Evolutionary conservation across 2,797 vertebrate genomes (phyloP), one percentile per base, ranked within the genome.

Genomic region (Coracias cyanogaster): DNA sequence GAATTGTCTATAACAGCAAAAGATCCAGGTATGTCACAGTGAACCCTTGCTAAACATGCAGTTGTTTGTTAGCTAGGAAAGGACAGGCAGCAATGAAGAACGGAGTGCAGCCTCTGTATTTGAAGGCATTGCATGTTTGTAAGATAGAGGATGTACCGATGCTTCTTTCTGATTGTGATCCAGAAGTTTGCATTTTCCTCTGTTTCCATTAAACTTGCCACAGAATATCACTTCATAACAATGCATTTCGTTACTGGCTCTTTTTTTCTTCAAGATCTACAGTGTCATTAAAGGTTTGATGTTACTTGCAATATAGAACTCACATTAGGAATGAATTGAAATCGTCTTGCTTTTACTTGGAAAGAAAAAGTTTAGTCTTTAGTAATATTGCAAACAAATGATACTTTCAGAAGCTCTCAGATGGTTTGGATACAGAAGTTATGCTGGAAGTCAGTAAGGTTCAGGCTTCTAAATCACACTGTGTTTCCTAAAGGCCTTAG

Each of bases 1-100:
- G 26, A 92, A 94, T 41, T 83, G 67, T 80, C 70, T 90, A 6
- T 83, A 94, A 93, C 45, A 91, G 67, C 37, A 94, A 89, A 93
- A 35, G 6, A 31, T 72, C 71, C 2, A 94, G 52, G 8, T 70
- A 86, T 26, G 17, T 48, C 35, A 29, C 29, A 66, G 55, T 49
- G 76, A 92, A 45, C 7, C 33, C 43, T 91, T 6, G 2, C n/a
- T 66, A 35, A 90, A 61, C 10, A 7, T 14, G 48, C 26, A n/a
- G 41, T 24, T 26, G 31, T 84, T 71, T 91, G 39, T 67, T 60
- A 51, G 43, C 73, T 66, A 62, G 70, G 46, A 90, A 85, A 26
- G 72, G 26, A 62, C 17, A 67, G 57, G 41, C 61, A 90, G 39
- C 52, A 85, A 64, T 15, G 60, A 70, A 71, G 48, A 86, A 55